phyloP scores from a whole-genome alignment of 2,113 vertebrate species.

The Gymnocephalus cernua region DNA sequence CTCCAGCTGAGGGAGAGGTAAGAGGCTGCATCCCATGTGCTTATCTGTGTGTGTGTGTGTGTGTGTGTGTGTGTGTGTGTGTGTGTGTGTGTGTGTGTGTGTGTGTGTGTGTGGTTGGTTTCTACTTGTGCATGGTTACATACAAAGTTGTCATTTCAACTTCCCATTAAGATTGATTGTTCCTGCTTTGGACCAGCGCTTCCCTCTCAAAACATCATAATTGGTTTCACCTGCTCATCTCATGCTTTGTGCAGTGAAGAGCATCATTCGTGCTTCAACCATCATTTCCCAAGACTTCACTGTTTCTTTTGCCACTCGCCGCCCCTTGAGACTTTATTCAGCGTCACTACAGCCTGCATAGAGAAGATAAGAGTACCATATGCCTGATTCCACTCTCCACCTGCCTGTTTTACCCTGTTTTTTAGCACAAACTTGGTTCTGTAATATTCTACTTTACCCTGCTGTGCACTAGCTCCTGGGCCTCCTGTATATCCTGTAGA shows the following conservation, averaged over 20 bases:
- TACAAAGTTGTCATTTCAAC: conserved; percentile 35
- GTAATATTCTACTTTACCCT: conserved; percentile 45
- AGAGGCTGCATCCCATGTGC: conserved; percentile 76
- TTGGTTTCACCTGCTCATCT: conserved; percentile 64
- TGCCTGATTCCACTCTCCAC: conserved; percentile 71
- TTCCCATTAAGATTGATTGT: conserved; percentile 35
- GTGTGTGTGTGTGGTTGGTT: conserved; percentile 10
- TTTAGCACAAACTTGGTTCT: conserved; percentile 34
- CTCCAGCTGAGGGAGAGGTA: conserved; percentile 83
- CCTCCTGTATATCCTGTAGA: conserved; percentile 22
- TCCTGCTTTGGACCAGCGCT: conserved; percentile 50
- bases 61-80: conserved; percentile 40
- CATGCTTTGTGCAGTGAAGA: conserved; percentile 68
- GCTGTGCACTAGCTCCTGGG: conserved; percentile 58
- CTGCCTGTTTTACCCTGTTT: conserved; percentile 74
- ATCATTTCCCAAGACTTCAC: conserved; percentile 54
- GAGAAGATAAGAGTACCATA: conserved; percentile 47
- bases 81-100: not conserved
- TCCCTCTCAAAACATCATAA: conserved; percentile 27
- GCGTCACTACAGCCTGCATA: conserved; percentile 50
- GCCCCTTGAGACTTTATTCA: conserved; percentile 27
- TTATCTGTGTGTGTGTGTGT: conserved; percentile 32
- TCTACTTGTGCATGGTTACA: conserved; percentile 61
- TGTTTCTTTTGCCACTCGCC: conserved; percentile 45
- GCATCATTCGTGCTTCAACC: conserved; percentile 56